Evolutionary conservation across 2,888 invertebrate species (phyloP).

Genomic region (Cecidostiba fungosa): DNA sequence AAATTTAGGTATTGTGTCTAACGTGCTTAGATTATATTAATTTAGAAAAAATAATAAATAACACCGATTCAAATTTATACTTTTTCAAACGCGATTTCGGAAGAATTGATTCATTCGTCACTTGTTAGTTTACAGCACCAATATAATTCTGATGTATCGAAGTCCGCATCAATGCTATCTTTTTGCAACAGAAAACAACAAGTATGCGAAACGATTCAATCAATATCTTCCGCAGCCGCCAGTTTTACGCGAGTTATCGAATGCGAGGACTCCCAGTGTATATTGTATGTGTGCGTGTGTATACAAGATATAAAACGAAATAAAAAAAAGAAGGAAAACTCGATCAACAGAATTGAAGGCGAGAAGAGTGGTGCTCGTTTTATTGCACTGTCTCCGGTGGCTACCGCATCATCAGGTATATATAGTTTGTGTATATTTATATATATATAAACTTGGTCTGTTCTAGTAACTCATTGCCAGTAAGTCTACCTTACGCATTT

Average conservation of each 20-base stretch:
- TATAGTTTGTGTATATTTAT: constrained; percentile 58
- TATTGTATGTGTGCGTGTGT: background rate
- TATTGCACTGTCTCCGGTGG: constrained; percentile 73
- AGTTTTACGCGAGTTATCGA: constrained; percentile 42
- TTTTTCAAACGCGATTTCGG: background rate
- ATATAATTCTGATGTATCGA: constrained; percentile 5
- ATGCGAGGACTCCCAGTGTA: constrained; percentile 52
- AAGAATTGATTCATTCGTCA: background rate
- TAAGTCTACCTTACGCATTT: constrained; percentile 58
- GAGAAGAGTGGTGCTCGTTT: constrained; percentile 57
- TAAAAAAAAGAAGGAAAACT: constrained; percentile 25
- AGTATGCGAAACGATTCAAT: constrained; percentile 25
- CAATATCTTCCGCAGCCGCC: constrained; percentile 18
- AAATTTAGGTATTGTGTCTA: too few relatives aligned
- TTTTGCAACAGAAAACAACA: background rate
- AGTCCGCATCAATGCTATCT: constrained; percentile 7
- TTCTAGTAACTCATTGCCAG: constrained; percentile 66
- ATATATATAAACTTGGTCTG: constrained; percentile 65
- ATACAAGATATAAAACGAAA: constrained; percentile 24
- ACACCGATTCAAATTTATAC: too few relatives aligned
- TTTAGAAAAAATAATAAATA: background rate
- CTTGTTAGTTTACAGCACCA: constrained; percentile 21
- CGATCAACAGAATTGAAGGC: constrained; percentile 51
- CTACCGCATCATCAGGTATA: constrained; percentile 68
- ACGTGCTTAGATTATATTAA: background rate